A percentile compares a stretch with the other conserved stretches of the same genome.
Evolutionary conservation across 2,113 vertebrate genomes (phyloP).

Genomic region (Vulpes vulpes): DNA sequence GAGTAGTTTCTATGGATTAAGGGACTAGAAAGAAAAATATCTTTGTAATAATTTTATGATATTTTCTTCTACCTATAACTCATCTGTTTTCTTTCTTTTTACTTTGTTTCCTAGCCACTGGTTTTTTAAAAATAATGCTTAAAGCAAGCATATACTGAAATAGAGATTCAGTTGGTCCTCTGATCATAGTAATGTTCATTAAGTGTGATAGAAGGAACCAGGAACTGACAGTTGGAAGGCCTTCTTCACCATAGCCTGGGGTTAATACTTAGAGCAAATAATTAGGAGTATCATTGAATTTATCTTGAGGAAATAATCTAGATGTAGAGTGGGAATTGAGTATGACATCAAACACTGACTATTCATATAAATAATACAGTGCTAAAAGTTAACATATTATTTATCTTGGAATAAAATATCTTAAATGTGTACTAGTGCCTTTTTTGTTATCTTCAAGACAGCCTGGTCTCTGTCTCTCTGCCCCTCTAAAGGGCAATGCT

Average conservation of each 20-base stretch:
- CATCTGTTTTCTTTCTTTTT: neutral
- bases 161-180: neutral
- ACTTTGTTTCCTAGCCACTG: neutral
- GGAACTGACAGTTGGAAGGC: neutral
- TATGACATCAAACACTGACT: neutral
- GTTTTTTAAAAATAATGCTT: neutral
- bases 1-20: neutral
- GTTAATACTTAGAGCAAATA: neutral
- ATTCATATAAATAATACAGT: neutral
- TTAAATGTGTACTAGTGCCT: neutral
- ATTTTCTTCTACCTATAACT: neutral
- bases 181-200: too few species aligned
- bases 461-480: neutral
- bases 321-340: neutral
- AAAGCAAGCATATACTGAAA: neutral
- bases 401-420: neutral
- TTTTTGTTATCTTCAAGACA: neutral
- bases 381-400: neutral
- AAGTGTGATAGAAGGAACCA: neutral
- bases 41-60: neutral
- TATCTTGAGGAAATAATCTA: slow-evolving; percentile 26
- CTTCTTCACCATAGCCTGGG: neutral
- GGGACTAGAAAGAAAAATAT: neutral
- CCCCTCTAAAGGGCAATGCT: neutral
- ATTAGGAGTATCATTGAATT: neutral